Conservation (phyloP, 92 coral and sea anemone species). For the Montipora capitata region DNA sequence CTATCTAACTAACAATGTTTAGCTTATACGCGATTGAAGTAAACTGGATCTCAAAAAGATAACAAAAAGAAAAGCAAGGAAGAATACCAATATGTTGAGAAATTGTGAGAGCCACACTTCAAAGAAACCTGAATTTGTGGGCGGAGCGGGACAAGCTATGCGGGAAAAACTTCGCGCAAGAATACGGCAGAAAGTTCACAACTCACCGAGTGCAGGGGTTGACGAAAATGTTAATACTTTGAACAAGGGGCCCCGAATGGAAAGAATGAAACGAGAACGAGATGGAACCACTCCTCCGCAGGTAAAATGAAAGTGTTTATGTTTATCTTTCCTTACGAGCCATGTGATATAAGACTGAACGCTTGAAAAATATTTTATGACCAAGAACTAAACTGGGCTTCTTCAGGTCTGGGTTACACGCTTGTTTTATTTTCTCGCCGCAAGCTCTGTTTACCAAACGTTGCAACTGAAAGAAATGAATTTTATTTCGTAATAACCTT, state of each 20-base stretch:
- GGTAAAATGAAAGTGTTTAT: neutral
- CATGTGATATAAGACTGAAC: too few species aligned
- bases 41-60: neutral
- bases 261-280: neutral
- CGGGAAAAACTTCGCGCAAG: constrained; percentile 66
- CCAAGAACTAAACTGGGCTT: too few species aligned
- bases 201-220: constrained; percentile 32
- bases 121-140: neutral
- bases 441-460: neutral
- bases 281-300: neutral
- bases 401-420: too few species aligned
- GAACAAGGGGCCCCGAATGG: constrained; percentile 21
- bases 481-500: neutral
- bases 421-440: too few species aligned
- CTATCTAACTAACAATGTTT: neutral
- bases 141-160: constrained; percentile 2
- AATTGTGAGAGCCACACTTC: neutral
- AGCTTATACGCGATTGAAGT: neutral
- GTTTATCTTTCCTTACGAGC: neutral
- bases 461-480: neutral
- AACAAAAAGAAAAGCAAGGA: neutral
- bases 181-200: constrained; percentile 60
- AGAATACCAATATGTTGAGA: neutral
- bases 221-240: constrained; percentile 70
- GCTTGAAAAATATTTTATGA: too few species aligned